These are phyloP conservation scores for Tethea ocularis DNA, from an alignment of 2,888 invertebrate species.

Conservation along the genomic window DNA sequence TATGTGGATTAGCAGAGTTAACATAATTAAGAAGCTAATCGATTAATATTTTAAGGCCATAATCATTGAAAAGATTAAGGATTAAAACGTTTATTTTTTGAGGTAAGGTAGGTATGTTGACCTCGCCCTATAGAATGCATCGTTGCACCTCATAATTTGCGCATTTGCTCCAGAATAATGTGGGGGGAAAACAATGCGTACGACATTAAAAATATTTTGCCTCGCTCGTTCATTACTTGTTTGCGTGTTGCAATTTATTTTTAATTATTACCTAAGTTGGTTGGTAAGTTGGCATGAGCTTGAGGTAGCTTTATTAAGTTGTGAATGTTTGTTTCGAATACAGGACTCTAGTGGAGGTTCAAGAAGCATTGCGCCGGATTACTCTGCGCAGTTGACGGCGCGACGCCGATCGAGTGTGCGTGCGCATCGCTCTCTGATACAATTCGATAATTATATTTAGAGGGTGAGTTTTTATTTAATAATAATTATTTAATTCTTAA, in stretches of 20 bases:
- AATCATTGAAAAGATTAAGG: neutral
- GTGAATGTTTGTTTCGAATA: conserved; percentile 22
- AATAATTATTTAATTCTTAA: neutral
- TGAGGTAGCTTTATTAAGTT: conserved; percentile 20
- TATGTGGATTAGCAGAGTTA: no score
- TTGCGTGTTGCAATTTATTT: no score
- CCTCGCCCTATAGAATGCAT: neutral
- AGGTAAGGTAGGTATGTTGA: neutral
- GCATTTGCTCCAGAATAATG: neutral
- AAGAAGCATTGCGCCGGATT: neutral
- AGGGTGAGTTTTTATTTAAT: neutral
- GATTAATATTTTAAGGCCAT: neutral
- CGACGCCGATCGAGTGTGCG: conserved; percentile 23
- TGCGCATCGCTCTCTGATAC: conserved; percentile 21
- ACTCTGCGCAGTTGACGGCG: conserved; percentile 31
- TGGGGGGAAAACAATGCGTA: neutral
- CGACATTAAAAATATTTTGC: neutral
- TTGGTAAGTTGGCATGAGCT: conserved; percentile 13
- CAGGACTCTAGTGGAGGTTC: conserved; percentile 24
- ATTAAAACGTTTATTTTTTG: neutral
- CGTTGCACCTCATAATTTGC: neutral
- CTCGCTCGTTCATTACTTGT: neutral
- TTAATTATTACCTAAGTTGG: no score
- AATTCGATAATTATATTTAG: neutral
- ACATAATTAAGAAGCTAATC: neutral